Evolutionary conservation across 2,797 vertebrate genomes (phyloP).

Genomic region (Microcaecilia unicolor): DNA sequence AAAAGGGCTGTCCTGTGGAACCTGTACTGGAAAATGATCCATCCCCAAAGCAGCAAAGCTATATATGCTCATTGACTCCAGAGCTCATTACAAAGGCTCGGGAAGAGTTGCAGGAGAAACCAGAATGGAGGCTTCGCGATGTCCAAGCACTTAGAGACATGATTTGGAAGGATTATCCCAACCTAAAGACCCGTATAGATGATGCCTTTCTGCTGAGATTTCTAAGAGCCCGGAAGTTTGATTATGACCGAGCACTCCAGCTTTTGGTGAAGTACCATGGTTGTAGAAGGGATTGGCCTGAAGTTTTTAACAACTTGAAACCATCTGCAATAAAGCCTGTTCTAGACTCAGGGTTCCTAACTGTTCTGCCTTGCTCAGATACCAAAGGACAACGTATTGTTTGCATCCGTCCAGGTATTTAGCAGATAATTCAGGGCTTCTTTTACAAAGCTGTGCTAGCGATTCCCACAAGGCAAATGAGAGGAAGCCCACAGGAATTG

Average conservation of each 20-base stretch:
- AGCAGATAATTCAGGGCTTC: no score
- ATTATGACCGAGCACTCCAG: conserved; percentile 90
- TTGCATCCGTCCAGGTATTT: conserved; percentile 82
- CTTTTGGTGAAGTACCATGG: conserved; percentile 89
- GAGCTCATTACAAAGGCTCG: conserved; percentile 87
- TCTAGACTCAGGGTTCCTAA: conserved; percentile 87
- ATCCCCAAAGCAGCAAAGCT: conserved; percentile 59
- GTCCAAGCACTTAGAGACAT: conserved; percentile 93
- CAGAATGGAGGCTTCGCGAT: conserved; percentile 90
- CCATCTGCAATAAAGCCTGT: conserved; percentile 85
- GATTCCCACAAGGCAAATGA: no score
- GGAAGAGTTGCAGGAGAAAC: conserved; percentile 94
- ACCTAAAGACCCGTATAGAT: conserved; percentile 80
- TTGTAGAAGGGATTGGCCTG: conserved; percentile 85
- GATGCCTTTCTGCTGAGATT: conserved; percentile 90
- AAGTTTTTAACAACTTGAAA: conserved; percentile 85
- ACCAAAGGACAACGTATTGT: conserved; percentile 80
- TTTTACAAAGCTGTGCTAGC: no score
- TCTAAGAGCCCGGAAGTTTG: conserved; percentile 93
- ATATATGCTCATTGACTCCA: conserved; percentile 78
- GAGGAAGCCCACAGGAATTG: no score
- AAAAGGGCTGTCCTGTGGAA: conserved; percentile 54
- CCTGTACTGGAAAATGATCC: conserved; percentile 57
- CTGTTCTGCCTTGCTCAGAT: conserved; percentile 78
- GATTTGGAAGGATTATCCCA: conserved; percentile 87